A percentile compares a stretch with the other conserved stretches of the same genome.
These are phyloP conservation scores for Phodopus roborovskii DNA, from an alignment of 2,113 vertebrate genomes.

Conservation along the genomic window DNA sequence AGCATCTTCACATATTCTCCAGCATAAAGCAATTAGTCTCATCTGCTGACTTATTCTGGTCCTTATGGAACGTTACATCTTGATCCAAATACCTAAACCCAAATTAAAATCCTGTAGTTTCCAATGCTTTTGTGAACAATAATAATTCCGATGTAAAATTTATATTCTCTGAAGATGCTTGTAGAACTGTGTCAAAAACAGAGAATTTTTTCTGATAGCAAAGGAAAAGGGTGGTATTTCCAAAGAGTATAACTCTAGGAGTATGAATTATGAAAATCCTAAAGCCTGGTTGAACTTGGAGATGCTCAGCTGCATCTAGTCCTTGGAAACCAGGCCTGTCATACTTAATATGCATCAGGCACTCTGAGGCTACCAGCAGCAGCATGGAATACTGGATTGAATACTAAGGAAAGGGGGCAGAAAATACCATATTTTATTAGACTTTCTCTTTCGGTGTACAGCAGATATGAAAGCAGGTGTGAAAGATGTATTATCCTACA, in stretches of 20 bases:
- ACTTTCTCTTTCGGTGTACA: not conserved
- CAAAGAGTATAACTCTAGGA: slow-evolving; percentile 6
- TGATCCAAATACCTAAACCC: not conserved
- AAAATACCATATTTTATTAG: not conserved
- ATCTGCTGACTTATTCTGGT: not conserved
- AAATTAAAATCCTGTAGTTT: not conserved
- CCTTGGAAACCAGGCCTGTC: not conserved
- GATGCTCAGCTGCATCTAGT: not conserved
- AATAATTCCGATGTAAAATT: not conserved
- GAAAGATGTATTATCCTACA: not conserved
- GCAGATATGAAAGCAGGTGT: not conserved
- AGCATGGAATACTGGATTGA: rapidly evolving
- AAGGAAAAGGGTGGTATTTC: not conserved
- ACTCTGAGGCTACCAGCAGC: not conserved
- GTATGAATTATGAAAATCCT: not conserved
- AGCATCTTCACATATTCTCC: not conserved
- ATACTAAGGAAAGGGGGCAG: not conserved
- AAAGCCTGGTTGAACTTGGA: not conserved
- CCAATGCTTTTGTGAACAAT: not conserved
- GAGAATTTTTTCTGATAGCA: not conserved
- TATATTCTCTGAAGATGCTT: slow-evolving; percentile 39
- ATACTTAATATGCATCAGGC: not conserved
- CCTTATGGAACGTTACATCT: not conserved
- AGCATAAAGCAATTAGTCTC: not conserved
- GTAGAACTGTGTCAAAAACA: not conserved